phyloP scores from a whole-genome alignment of 2,797 vertebrate genomes.

The Micrastur ruficollis region DNA sequence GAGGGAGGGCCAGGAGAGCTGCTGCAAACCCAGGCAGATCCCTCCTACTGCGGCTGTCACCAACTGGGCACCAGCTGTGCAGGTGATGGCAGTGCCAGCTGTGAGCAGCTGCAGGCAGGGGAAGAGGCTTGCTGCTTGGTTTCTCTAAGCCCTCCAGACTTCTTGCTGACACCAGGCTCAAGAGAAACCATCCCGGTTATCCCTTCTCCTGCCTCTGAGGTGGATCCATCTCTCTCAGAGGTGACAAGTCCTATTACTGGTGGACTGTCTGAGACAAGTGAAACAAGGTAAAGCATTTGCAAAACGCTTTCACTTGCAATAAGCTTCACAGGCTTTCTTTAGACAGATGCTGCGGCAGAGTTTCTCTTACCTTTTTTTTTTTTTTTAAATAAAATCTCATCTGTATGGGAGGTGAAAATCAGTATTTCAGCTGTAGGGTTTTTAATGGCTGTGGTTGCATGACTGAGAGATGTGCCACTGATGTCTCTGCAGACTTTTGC shows the following conservation, averaged over 20 bases:
- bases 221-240: background rate
- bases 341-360: background rate
- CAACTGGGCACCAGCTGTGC: rapidly evolving
- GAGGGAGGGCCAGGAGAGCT: background rate
- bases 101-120: background rate
- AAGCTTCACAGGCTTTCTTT: background rate
- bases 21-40: background rate
- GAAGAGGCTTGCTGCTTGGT: rapidly evolving
- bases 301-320: background rate
- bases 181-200: background rate
- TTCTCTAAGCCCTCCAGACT: background rate
- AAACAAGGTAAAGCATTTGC: background rate
- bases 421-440: background rate
- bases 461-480: background rate
- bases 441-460: background rate
- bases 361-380: background rate
- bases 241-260: background rate
- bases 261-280: background rate
- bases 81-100: background rate
- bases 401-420: background rate
- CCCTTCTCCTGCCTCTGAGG: background rate
- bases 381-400: background rate
- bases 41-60: background rate
- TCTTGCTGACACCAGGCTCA: background rate
- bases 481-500: background rate